Evolutionary conservation across 2,797 vertebrate genomes (phyloP).

Genomic region (Sibirionetta formosa): DNA sequence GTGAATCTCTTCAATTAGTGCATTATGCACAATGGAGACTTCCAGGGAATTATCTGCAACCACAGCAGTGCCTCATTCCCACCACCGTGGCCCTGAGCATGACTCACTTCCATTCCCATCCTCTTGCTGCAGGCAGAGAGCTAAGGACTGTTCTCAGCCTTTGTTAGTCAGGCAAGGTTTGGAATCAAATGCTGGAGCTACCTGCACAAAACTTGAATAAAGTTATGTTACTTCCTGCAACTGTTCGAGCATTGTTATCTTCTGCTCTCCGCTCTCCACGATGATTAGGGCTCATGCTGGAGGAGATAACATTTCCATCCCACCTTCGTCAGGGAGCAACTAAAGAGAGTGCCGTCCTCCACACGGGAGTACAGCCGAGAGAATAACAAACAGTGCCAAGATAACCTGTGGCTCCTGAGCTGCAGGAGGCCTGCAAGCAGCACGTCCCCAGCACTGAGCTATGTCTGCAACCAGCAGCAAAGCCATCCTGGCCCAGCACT

Average conservation of each 20-base stretch:
- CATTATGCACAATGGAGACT: slow-evolving; percentile 47
- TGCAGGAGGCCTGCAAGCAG: not conserved
- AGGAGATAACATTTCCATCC: not conserved
- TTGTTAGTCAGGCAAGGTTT: not conserved
- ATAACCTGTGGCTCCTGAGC: not conserved
- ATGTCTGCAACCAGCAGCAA: not conserved
- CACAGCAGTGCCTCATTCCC: slow-evolving; percentile 51
- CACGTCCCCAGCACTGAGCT: not conserved
- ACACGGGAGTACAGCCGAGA: not conserved
- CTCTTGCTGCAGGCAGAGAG: slow-evolving; percentile 40
- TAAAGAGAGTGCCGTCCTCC: not conserved
- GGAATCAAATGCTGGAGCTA: slow-evolving; percentile 23
- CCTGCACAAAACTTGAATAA: slow-evolving; percentile 2
- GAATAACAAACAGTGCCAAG: not conserved
- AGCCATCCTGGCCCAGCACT: not conserved
- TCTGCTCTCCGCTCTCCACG: not conserved
- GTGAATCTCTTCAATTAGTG: slow-evolving; percentile 67
- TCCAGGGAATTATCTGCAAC: slow-evolving; percentile 71
- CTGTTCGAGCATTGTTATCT: not conserved
- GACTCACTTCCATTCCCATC: slow-evolving; percentile 56
- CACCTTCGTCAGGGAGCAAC: not conserved
- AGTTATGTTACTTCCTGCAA: slow-evolving; percentile 30
- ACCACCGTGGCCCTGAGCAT: slow-evolving; percentile 15
- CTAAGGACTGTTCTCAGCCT: slow-evolving; percentile 20
- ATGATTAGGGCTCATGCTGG: not conserved